phyloP scores from a whole-genome alignment of 2,797 vertebrate species.

The Toxotes lorentzi region DNA sequence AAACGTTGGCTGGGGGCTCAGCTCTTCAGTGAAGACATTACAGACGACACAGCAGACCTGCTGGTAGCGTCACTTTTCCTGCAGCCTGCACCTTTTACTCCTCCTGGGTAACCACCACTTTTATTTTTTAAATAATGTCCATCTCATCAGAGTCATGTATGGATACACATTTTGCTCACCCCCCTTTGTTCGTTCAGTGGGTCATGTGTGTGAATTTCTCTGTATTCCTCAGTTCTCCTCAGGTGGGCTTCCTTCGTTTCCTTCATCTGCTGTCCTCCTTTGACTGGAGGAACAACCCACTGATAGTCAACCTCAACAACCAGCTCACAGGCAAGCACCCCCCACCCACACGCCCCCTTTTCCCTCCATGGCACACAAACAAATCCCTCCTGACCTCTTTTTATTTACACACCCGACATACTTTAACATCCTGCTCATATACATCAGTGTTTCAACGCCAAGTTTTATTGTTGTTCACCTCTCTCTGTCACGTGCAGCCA shows the following conservation, averaged over 20 bases:
- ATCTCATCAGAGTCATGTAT: not conserved
- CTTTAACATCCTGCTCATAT: constrained; percentile 66
- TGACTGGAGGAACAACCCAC: constrained; percentile 96
- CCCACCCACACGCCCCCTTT: constrained; percentile 11
- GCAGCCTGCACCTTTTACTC: constrained; percentile 90
- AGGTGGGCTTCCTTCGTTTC: constrained; percentile 96
- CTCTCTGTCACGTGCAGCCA: constrained; percentile 80
- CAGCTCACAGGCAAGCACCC: constrained; percentile 89
- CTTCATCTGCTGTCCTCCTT: constrained; percentile 92
- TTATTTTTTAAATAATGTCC: not conserved
- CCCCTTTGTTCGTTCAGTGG: constrained; percentile 60
- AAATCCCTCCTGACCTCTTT: constrained; percentile 58
- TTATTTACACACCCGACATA: constrained; percentile 56
- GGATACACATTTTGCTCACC: constrained; percentile 6
- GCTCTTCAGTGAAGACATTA: constrained; percentile 88
- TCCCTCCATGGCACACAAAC: constrained; percentile 44
- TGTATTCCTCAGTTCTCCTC: constrained; percentile 90
- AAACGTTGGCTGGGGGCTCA: constrained; percentile 97
- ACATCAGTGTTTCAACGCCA: constrained; percentile 21
- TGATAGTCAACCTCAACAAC: constrained; percentile 92
- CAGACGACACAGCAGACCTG: constrained; percentile 92
- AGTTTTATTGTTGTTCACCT: constrained; percentile 57
- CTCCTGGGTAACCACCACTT: constrained; percentile 87
- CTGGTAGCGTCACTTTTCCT: constrained; percentile 93
- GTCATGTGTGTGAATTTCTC: constrained; percentile 60